Base-by-base conservation (phyloP, 1,140 invertebrate species). In the Anastatus disparis region DNA sequence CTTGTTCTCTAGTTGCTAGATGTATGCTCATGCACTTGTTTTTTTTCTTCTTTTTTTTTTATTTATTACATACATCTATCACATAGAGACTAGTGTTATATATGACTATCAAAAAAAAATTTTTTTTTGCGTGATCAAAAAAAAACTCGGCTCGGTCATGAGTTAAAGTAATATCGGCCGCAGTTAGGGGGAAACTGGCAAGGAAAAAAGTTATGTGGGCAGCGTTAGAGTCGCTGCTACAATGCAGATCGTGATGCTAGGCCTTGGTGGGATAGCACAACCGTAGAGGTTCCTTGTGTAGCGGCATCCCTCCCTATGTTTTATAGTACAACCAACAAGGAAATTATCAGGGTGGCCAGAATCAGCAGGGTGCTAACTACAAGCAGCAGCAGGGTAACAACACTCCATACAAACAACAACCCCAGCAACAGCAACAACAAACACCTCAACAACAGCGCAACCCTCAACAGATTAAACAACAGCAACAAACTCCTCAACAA, bases 271-370 rank as follows among this genome's bases (percentile, higher is more conserved):
- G 78, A 81, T 83, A 79, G 82, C 82, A 83, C 84, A 83, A 82
- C 84, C 84, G 84, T 85, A 79, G 79, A 84, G 82, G 84, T 86
- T 86, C 82, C 82, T 86, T 86, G 84, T 86, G 82, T 86, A 86
- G 84, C 82, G 80, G 82, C 82, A 80, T 80, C 82, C 76, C 82
- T 82, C 80, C 84, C 84, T 85, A 74, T 85, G 77, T 82, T 84
- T 84, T 83, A 67, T 82, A 86, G 84, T 84, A 78, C 75, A 73
- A 76, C 59, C 77, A 78, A 56, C 81, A 81, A 77, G 82, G 79
- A 66, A 82, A 79, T 78, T 84, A 81, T 69, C 78, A 79, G 75
- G 66, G 76, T 46, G 75, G 73, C 27, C 46, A 71, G 59, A 79
- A 74, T 69, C 74, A 76, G 17, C 81, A 76, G 64, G 76, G 69